Evolutionary conservation across 2,113 vertebrate species (phyloP).

Genomic region (Dasyurus viverrinus): DNA sequence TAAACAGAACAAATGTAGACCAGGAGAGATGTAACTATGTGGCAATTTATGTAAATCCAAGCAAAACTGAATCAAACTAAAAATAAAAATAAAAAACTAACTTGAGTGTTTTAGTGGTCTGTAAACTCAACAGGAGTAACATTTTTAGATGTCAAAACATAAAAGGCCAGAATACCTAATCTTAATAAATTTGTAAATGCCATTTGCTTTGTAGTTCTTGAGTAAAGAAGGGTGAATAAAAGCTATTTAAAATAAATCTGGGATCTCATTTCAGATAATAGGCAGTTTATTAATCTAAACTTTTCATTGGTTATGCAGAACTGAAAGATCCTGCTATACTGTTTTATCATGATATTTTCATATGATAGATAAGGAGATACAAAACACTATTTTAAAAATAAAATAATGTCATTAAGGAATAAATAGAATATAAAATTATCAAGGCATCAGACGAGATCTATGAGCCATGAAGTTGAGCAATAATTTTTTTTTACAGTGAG

Average conservation of each 20-base stretch:
- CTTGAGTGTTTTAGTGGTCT: neutral
- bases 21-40: neutral
- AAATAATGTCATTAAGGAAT: slow-evolving; percentile 5
- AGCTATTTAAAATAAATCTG: neutral
- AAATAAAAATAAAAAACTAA: neutral
- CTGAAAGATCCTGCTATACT: neutral
- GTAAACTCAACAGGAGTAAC: neutral
- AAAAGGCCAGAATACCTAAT: neutral
- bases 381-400: neutral
- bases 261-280: neutral
- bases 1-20: neutral
- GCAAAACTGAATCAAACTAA: neutral
- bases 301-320: neutral
- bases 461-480: neutral
- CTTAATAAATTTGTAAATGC: neutral
- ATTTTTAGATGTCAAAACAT: neutral
- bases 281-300: neutral
- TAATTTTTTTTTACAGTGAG: neutral
- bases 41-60: neutral
- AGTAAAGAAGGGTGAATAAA: neutral
- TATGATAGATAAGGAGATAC: neutral
- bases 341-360: neutral
- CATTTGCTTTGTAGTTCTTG: neutral
- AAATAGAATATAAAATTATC: neutral
- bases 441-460: neutral